A percentile compares a stretch with the other conserved stretches of the same genome.
Evolutionary conservation across 2,888 invertebrate species (phyloP).

Genomic region (Carterocephalus palaemon): DNA sequence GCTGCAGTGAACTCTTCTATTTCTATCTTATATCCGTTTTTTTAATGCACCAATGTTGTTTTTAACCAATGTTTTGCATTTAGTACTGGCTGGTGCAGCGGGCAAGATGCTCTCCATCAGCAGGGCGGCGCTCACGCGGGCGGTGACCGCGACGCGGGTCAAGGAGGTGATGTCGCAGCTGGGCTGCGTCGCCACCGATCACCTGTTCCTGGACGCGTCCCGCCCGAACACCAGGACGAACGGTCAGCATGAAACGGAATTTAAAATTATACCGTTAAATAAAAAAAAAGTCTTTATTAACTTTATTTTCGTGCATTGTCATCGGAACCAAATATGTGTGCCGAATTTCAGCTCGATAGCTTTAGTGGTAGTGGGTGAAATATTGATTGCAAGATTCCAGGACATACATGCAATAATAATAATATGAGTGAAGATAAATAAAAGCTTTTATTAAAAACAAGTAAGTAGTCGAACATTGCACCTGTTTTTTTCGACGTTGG

Average conservation of each 20-base stretch:
- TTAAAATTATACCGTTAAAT: conserved; percentile 1
- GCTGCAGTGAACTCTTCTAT: too few species aligned
- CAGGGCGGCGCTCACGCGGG: conserved; percentile 1
- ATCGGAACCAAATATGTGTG: too few species aligned
- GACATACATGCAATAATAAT: too few species aligned
- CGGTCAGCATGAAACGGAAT: neutral
- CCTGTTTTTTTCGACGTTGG: neutral
- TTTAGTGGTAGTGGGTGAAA: too few species aligned
- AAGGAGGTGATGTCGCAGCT: conserved; percentile 18
- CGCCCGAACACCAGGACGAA: conserved; percentile 15
- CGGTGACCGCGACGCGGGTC: conserved; percentile 18
- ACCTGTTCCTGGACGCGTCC: conserved; percentile 23
- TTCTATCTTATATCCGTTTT: too few species aligned
- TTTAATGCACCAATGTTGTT: neutral
- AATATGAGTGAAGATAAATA: too few species aligned
- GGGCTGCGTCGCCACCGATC: conserved; percentile 18
- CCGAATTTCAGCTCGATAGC: too few species aligned
- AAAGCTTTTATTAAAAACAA: too few species aligned
- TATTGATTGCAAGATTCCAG: too few species aligned
- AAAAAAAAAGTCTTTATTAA: neutral
- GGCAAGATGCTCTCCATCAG: conserved; percentile 10
- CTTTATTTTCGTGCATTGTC: too few species aligned
- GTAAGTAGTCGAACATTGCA: conserved; percentile 6
- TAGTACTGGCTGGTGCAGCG: neutral
- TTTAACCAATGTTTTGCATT: neutral